Evolutionary conservation across 2,113 vertebrate genomes (phyloP).

Genomic region (Pelodiscus sinensis): DNA sequence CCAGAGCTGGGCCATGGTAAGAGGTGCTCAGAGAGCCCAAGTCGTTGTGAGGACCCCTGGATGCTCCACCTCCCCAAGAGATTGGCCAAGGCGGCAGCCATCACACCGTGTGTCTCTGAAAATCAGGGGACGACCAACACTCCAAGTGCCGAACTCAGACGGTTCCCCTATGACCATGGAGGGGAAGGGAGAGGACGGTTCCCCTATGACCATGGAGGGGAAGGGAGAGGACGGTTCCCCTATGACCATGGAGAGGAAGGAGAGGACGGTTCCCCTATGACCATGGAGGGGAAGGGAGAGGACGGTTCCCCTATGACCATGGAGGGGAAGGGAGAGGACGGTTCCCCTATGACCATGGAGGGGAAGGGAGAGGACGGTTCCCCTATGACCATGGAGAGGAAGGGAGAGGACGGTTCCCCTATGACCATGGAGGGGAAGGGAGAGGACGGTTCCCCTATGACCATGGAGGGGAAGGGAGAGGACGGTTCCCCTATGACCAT

Average conservation of each 20-base stretch:
- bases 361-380: accelerated
- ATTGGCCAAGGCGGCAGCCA: not conserved
- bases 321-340: accelerated
- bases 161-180: too few relatives aligned
- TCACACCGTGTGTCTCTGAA: not conserved
- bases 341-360: too few relatives aligned
- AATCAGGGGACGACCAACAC: not conserved
- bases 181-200: accelerated
- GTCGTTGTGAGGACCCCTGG: too few relatives aligned
- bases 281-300: accelerated
- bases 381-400: accelerated
- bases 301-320: too few relatives aligned
- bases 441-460: too few relatives aligned
- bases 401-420: not conserved
- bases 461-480: accelerated
- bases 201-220: accelerated
- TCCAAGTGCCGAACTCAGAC: not conserved
- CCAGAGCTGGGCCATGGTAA: too few relatives aligned
- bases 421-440: accelerated
- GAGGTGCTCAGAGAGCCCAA: too few relatives aligned
- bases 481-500: too few relatives aligned
- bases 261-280: too few relatives aligned
- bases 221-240: not conserved
- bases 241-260: accelerated
- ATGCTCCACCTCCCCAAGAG: too few relatives aligned